Evolutionary conservation across 2,113 vertebrate genomes (phyloP), one percentile per base, ranked within the genome.

Genomic region (Taurulus bubalis): DNA sequence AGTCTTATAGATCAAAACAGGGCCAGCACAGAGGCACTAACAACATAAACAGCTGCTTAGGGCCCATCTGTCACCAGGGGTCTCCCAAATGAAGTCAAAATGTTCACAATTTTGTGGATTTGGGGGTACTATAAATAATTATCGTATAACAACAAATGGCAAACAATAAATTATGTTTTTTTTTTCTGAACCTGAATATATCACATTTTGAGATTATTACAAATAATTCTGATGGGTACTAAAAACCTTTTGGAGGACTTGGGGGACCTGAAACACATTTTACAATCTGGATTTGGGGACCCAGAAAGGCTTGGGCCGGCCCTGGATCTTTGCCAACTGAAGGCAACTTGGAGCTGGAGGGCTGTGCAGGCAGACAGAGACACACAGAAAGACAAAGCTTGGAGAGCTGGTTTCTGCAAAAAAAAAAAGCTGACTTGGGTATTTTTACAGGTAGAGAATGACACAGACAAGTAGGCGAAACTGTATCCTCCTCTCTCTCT

Each of bases 361-460:
- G 84, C 91, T 91, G 90, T 89, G 88, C 84, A 89, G 82, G 82
- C 79, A 82, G 85, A 85, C 85, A 81, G 85, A 88, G 79, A 89
- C 68, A 85, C 71, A 55, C 80, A 80, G 85, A 90, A 80, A 86
- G 77, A 69, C 63, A 38, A 78, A 75, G 82, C 84, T 79, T 80
- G 66, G 79, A 88, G 85, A 90, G 79, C 77, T 84, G 85, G 81
- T 89, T 90, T 91, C 83, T 85, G 71, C 20, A 45, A 47, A 55
- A 22, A 70, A 36, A 51, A 47, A 81, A 69, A 79, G 77, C 75
- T 63, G 72, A 85, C 67, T 67, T 85, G 82, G 83, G 81, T 89
- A 81, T 86, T 88, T 93, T 89, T 93, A 90, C 90, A 89, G 87
- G 72, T 86, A 70, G 77, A 91, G 73, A 85, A 85, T 47, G 75